A percentile compares a stretch with the other conserved stretches of the same genome.
These are phyloP conservation scores for Armadillidium nasatum DNA, from an alignment of 1,140 invertebrate genomes.

Conservation along the genomic window DNA sequence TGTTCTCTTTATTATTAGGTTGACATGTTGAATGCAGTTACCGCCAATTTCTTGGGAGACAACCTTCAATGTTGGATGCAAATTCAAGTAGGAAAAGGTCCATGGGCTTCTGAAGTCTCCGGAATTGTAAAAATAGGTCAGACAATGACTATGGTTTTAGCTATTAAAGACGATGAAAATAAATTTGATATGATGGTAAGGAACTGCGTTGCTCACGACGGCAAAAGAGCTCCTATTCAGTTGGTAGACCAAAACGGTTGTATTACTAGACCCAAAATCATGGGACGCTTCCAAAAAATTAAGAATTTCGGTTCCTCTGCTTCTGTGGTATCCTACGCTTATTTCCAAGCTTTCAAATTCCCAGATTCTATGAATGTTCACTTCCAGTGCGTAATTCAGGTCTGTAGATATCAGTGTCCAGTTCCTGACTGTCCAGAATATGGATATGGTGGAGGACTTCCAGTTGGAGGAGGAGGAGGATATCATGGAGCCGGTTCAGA, in stretches of 20 bases:
- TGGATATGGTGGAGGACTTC: background rate
- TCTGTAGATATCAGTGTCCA: conserved; percentile 86
- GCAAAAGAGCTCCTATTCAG: conserved; percentile 79
- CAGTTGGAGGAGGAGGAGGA: background rate
- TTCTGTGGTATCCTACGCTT: conserved; percentile 87
- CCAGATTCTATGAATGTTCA: conserved; percentile 95
- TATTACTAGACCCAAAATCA: conserved; percentile 85
- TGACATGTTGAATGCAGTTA: conserved; percentile 88
- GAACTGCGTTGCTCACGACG: conserved; percentile 90
- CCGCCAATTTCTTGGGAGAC: conserved; percentile 88
- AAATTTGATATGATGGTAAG: conserved; percentile 92
- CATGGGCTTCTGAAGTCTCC: conserved; percentile 89
- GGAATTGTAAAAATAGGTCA: conserved; percentile 93
- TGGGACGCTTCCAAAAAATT: conserved; percentile 89
- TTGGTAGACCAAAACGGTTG: conserved; percentile 87
- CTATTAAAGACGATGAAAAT: conserved; percentile 91
- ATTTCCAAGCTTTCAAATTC: conserved; percentile 92
- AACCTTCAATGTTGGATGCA: conserved; percentile 96
- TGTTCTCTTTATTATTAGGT: conserved; percentile 53
- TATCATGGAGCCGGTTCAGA: conserved; percentile 19
- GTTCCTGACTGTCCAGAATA: conserved; percentile 76
- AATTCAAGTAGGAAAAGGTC: conserved; percentile 83
- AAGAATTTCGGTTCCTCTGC: conserved; percentile 92
- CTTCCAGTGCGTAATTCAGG: conserved; percentile 94
- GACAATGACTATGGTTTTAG: conserved; percentile 92